Base-by-base conservation (phyloP, 1,140 invertebrate species). In the Parasteatoda tepidariorum region DNA sequence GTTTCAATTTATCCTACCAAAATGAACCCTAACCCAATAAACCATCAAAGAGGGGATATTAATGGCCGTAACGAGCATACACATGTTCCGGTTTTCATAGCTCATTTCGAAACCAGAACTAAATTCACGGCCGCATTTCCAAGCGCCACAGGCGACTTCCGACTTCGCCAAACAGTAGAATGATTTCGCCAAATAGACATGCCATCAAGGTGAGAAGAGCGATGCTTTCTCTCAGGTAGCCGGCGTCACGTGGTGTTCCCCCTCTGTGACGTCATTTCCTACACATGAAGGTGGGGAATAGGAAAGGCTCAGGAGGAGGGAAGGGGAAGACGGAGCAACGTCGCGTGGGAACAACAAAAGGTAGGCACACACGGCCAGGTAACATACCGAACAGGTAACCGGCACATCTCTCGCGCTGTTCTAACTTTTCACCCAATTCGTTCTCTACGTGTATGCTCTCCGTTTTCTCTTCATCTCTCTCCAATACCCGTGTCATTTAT, bases 361-460 rank as follows among this genome's bases (percentile, higher is more conserved):
- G 66, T 82, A 70, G 64, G 31, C 78, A 82, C 78, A 82, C 33
- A 61, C 67, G 78, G 57, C 66, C 64, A 82, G 78, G 78, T 70
- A 82, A 82, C 66, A 70, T 41, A 61, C 26, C 55, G 30, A 38
- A 70, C 78, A 81, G 67, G 66, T 81, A 61, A 70, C 78, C 34
- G 61, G 62, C 54, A 18, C n/a, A 13, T 33, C 26, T 33, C 71
- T 28, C 73, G 55, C 73, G 59, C 57, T 30, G 26, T 11, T 15
- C 34, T 38, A 9, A 59, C 38, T 24, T 15, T 64, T 79, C 76
- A n/a, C n/a, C n/a, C n/a, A n/a, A n/a, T n/a, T n/a, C n/a, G n/a
- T n/a, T n/a, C n/a, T n/a, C n/a, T n/a, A n/a, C n/a, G n/a, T n/a
- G n/a, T n/a, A n/a, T n/a, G n/a, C n/a, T 67, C 64, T 67, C 18